Evolutionary conservation across 2,888 invertebrate species (phyloP).

Genomic region (Hemithea aestivaria): DNA sequence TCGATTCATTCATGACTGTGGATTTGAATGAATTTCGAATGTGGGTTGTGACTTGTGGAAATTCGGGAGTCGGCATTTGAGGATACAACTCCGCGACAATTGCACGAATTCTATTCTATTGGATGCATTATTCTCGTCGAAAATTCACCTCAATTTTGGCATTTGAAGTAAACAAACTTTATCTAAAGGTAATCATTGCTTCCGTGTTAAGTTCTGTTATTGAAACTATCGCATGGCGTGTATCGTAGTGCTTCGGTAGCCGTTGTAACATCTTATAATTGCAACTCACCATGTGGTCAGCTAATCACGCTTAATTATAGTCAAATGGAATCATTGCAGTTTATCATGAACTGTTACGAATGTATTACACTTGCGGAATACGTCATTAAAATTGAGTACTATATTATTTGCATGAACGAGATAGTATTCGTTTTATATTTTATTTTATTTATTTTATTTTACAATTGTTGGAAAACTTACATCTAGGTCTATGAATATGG

Average conservation of each 20-base stretch:
- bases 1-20: conserved; percentile 73
- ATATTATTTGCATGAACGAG: no score
- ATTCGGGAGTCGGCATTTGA: conserved; percentile 43
- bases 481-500: background rate
- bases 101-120: conserved; percentile 41
- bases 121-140: no score
- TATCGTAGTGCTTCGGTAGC: conserved; percentile 59
- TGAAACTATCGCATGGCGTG: conserved; percentile 66
- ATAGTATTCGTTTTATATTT: no score
- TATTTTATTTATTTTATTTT: no score
- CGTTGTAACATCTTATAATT: conserved; percentile 73
- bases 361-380: conserved; percentile 49
- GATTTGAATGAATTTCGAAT: conserved; percentile 71
- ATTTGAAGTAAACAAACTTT: no score
- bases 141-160: no score
- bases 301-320: conserved; percentile 77
- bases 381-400: no score
- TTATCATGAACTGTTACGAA: conserved; percentile 76
- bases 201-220: no score
- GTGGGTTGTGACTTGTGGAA: conserved; percentile 18
- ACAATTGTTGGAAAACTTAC: background rate
- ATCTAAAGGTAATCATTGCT: no score
- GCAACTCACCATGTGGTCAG: conserved; percentile 71
- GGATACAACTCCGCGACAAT: conserved; percentile 39
- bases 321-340: conserved; percentile 71